Evolutionary conservation across 2,888 invertebrate species (phyloP).

Genomic region (Lapara coniferarum): DNA sequence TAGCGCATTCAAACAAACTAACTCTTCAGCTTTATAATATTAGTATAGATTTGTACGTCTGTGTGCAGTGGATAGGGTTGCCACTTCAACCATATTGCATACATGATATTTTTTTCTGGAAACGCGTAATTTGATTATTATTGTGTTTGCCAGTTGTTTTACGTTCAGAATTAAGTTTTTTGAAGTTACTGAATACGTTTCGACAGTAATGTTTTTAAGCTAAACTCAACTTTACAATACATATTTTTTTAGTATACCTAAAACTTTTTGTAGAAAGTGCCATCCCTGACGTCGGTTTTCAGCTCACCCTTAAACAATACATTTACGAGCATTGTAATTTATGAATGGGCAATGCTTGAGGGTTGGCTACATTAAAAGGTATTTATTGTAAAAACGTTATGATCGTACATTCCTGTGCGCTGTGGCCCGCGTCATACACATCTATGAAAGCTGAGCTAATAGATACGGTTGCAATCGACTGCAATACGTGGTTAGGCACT

Average conservation of each 20-base stretch:
- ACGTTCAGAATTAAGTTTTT: too few relatives aligned
- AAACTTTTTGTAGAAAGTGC: neutral
- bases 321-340: neutral
- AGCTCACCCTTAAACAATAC: neutral
- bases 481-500: too few relatives aligned
- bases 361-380: neutral
- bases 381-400: neutral
- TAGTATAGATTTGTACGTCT: too few relatives aligned
- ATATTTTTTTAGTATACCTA: too few relatives aligned
- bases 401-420: neutral
- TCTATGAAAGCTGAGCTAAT: neutral
- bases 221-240: too few relatives aligned
- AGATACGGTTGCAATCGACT: neutral
- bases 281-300: neutral
- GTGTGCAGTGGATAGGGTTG: constrained; percentile 6
- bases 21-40: too few relatives aligned
- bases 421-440: neutral
- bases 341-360: neutral
- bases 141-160: too few relatives aligned
- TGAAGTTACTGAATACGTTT: too few relatives aligned
- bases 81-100: neutral
- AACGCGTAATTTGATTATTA: too few relatives aligned
- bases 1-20: too few relatives aligned
- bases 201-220: too few relatives aligned
- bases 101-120: neutral